Conservation (phyloP, 1,140 invertebrate genomes). For the Drosophila quadrilineata region DNA sequence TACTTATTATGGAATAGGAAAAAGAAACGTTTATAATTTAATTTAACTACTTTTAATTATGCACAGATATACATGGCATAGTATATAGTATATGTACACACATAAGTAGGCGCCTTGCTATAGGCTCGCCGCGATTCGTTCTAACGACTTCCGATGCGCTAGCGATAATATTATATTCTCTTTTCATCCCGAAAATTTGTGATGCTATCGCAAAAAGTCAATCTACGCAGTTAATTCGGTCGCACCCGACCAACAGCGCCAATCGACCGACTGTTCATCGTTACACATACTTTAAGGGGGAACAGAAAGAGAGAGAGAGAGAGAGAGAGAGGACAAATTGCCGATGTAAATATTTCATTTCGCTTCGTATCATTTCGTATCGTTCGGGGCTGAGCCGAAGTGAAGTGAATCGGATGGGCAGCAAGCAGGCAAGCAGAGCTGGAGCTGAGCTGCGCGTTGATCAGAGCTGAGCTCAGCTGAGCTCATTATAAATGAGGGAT, state of each 20-base stretch:
- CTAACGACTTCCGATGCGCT: constrained; percentile 55
- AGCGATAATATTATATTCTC: constrained; percentile 54
- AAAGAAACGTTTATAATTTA: not conserved
- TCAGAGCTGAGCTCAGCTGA: constrained; percentile 16
- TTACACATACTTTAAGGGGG: too few species aligned
- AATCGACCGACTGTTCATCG: constrained; percentile 3
- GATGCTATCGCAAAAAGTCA: constrained; percentile 47
- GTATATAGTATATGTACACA: not conserved
- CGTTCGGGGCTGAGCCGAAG: constrained; percentile 1
- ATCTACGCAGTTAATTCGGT: constrained; percentile 54
- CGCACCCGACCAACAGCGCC: constrained; percentile 16
- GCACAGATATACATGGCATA: not conserved
- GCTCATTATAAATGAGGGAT: constrained; percentile 54
- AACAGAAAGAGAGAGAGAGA: too few species aligned
- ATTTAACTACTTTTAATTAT: not conserved
- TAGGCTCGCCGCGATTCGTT: constrained; percentile 24
- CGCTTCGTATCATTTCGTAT: constrained; percentile 9
- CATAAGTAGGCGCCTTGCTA: not conserved
- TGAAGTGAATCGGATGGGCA: constrained; percentile 5
- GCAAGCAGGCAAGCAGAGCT: too few species aligned
- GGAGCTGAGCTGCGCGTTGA: constrained; percentile 20
- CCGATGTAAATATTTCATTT: constrained; percentile 37
- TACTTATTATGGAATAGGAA: not conserved
- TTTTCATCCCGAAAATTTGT: constrained; percentile 58
- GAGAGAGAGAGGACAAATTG: constrained; percentile 35